Evolutionary conservation across 2,797 vertebrate genomes (phyloP).

Genomic region (Perodicticus potto): DNA sequence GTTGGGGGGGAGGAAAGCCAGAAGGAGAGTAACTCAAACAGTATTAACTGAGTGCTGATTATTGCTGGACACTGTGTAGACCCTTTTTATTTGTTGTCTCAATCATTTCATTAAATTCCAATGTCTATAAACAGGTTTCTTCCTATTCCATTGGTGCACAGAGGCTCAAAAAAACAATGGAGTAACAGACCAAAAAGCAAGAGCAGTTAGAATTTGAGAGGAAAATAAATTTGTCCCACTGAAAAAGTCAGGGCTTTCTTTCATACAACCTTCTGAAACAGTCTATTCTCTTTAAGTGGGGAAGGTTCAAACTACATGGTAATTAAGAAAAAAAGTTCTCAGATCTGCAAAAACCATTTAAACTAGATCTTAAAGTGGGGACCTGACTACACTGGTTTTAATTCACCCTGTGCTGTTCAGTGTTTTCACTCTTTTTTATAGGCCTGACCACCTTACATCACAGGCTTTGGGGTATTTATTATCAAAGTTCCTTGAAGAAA

Average conservation of each 20-base stretch:
- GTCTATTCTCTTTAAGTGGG: neutral
- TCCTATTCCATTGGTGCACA: neutral
- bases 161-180: neutral
- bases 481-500: conserved; percentile 62
- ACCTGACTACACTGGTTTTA: neutral
- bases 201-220: neutral
- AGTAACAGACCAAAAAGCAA: conserved; percentile 29
- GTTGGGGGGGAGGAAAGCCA: neutral
- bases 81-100: neutral
- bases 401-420: neutral
- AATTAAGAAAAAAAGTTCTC: conserved; percentile 24
- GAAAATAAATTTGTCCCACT: neutral
- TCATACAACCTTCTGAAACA: neutral
- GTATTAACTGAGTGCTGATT: neutral
- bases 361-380: neutral
- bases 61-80: neutral
- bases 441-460: neutral
- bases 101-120: neutral
- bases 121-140: neutral
- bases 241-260: neutral
- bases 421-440: neutral
- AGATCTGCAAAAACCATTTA: neutral
- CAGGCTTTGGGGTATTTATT: neutral
- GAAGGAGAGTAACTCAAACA: neutral
- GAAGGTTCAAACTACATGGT: neutral